Percentiles rank a stretch among this genome's conserved stretches.
These are phyloP conservation scores for Brachymystax lenok DNA, from an alignment of 2,797 vertebrate species.

Conservation along the genomic window DNA sequence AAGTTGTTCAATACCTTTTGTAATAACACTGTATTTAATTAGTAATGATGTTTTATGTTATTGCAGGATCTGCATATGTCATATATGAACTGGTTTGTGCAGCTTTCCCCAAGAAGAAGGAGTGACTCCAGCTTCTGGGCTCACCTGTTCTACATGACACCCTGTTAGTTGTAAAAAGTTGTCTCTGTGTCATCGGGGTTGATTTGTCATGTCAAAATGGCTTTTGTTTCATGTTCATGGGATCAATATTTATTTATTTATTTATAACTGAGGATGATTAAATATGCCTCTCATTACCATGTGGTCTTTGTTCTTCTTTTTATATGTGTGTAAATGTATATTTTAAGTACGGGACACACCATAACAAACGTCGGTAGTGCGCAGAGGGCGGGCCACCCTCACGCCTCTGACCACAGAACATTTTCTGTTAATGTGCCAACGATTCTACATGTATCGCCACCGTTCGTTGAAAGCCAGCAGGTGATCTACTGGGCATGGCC, in stretches of 20 bases:
- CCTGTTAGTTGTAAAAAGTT: conserved; percentile 53
- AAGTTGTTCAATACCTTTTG: too few species aligned
- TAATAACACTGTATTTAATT: background rate
- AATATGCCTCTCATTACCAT: conserved; percentile 68
- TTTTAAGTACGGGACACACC: background rate
- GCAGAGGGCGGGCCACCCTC: too few species aligned
- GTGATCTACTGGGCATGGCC: too few species aligned
- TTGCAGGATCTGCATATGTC: conserved; percentile 77
- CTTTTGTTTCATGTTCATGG: conserved; percentile 72
- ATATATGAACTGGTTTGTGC: conserved; percentile 77
- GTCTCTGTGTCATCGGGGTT: conserved; percentile 51
- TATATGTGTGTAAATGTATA: background rate
- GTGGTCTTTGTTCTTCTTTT: background rate
- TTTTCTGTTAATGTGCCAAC: too few species aligned
- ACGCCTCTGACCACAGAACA: too few species aligned
- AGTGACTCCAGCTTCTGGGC: conserved; percentile 53
- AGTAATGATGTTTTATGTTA: conserved; percentile 23
- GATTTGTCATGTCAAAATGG: conserved; percentile 58
- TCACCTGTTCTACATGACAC: conserved; percentile 19
- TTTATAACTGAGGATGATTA: conserved; percentile 81
- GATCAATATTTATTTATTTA: conserved; percentile 81
- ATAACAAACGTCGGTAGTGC: too few species aligned
- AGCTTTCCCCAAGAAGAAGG: conserved; percentile 83
- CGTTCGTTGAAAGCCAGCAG: too few species aligned
- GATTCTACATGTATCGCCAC: too few species aligned